These are phyloP conservation scores for Drosophila austrosaltans DNA, from an alignment of 2,888 invertebrate species.

Conservation along the genomic window DNA sequence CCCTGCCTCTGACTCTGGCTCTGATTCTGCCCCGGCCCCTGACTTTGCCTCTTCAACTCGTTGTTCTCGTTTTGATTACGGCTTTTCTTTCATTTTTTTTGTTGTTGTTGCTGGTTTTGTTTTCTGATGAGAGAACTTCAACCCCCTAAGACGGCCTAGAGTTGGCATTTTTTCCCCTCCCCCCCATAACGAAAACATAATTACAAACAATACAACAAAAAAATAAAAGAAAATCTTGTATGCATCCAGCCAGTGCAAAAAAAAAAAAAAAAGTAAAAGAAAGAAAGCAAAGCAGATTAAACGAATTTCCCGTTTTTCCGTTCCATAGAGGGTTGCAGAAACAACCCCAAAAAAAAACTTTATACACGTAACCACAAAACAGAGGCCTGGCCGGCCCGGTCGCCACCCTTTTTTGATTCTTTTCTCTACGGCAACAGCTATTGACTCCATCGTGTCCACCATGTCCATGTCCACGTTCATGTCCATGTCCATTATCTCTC, in stretches of 20 bases:
- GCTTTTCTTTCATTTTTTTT: background rate
- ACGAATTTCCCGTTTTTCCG: slow-evolving; percentile 21
- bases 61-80: slow-evolving; percentile 25
- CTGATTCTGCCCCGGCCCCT: background rate
- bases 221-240: background rate
- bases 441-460: slow-evolving; percentile 9
- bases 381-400: background rate
- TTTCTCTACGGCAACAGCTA: slow-evolving; percentile 2
- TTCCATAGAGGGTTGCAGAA: slow-evolving; percentile 14
- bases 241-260: slow-evolving; percentile 13
- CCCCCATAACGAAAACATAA: slow-evolving; percentile 22
- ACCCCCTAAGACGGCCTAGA: background rate
- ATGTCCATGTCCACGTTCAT: background rate
- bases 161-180: background rate
- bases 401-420: background rate
- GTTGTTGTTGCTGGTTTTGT: slow-evolving; percentile 6
- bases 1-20: slow-evolving; percentile 9
- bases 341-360: slow-evolving; percentile 11
- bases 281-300: slow-evolving; percentile 35
- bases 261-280: background rate
- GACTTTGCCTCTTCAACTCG: slow-evolving; percentile 6
- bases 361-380: background rate
- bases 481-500: slow-evolving; percentile 2
- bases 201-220: slow-evolving; percentile 15
- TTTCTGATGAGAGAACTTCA: slow-evolving; percentile 4